phyloP scores from a whole-genome alignment of 2,888 invertebrate species.

The Trypoxylon attenuatum region DNA sequence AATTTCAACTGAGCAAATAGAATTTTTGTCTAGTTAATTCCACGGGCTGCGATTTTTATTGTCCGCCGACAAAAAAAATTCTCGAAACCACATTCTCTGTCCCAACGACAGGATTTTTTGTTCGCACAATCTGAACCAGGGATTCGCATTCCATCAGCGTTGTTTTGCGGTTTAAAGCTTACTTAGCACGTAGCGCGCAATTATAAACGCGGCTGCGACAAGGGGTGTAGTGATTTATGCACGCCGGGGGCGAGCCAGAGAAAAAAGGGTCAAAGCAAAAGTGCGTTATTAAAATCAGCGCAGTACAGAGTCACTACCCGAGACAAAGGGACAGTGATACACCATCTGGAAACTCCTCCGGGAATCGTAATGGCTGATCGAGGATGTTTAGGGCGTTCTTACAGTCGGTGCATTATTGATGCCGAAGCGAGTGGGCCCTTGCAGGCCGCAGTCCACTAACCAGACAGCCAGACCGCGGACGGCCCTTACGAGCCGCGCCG shows the following conservation, averaged over 20 bases:
- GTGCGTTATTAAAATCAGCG: not conserved
- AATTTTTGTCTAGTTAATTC: no score
- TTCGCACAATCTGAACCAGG: no score
- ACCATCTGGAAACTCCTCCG: slow-evolving; percentile 64
- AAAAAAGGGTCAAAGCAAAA: slow-evolving; percentile 4
- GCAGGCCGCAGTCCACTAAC: no score
- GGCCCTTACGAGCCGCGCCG: slow-evolving; percentile 63
- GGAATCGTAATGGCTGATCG: slow-evolving; percentile 64
- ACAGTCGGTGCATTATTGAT: slow-evolving; percentile 66
- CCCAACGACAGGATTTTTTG: no score
- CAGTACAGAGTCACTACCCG: slow-evolving; percentile 15
- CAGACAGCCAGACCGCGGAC: slow-evolving; percentile 52
- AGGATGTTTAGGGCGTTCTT: slow-evolving; percentile 67
- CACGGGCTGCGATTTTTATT: no score
- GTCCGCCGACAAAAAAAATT: no score
- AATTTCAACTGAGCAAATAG: no score
- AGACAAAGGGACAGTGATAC: slow-evolving; percentile 62
- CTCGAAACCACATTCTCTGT: no score
- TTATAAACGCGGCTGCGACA: not conserved
- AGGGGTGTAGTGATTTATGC: not conserved
- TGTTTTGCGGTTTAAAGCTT: no score
- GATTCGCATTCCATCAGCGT: not conserved
- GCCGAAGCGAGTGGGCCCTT: slow-evolving; percentile 51
- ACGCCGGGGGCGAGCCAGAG: not conserved
- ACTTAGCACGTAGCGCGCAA: not conserved